Conservation (phyloP, 2,113 vertebrate species). For the Willisornis vidua region DNA sequence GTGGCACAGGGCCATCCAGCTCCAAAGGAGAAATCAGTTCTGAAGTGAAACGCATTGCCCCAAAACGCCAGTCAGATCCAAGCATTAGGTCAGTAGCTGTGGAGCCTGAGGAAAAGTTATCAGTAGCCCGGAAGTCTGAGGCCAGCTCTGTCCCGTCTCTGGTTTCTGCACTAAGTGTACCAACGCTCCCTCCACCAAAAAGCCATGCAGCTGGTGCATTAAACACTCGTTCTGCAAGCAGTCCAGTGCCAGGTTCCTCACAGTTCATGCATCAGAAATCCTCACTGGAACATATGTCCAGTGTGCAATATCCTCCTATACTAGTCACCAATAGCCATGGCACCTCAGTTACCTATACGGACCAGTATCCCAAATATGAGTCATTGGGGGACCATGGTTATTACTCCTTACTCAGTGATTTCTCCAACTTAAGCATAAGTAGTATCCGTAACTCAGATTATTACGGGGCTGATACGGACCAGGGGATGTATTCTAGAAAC, state of each 20-base stretch:
- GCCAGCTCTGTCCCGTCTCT: constrained; percentile 95
- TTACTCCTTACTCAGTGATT: constrained; percentile 95
- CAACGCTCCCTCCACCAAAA: constrained; percentile 91
- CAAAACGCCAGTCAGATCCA: constrained; percentile 96
- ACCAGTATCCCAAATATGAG: constrained; percentile 95
- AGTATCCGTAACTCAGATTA: constrained; percentile 92
- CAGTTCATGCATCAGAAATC: constrained; percentile 92
- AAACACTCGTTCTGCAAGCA: constrained; percentile 97
- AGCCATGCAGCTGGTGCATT: constrained; percentile 94
- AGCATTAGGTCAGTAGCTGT: constrained; percentile 93
- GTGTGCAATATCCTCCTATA: constrained; percentile 95
- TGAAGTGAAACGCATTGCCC: constrained; percentile 91
- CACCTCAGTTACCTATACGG: constrained; percentile 87
- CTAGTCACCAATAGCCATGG: constrained; percentile 97
- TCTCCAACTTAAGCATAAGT: constrained; percentile 92
- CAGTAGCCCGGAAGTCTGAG: constrained; percentile 88
- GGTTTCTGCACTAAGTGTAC: constrained; percentile 95
- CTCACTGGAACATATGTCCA: constrained; percentile 91
- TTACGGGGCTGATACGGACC: constrained; percentile 90
- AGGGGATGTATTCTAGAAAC: constrained; percentile 84
- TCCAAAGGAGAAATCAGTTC: constrained; percentile 85
- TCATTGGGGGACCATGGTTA: constrained; percentile 94
- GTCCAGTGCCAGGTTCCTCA: constrained; percentile 93
- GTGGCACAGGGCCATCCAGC: constrained; percentile 76
- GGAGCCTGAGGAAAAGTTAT: constrained; percentile 89